Conservation (phyloP, 2,797 vertebrate genomes). For the Sebastes trivittatus region DNA sequence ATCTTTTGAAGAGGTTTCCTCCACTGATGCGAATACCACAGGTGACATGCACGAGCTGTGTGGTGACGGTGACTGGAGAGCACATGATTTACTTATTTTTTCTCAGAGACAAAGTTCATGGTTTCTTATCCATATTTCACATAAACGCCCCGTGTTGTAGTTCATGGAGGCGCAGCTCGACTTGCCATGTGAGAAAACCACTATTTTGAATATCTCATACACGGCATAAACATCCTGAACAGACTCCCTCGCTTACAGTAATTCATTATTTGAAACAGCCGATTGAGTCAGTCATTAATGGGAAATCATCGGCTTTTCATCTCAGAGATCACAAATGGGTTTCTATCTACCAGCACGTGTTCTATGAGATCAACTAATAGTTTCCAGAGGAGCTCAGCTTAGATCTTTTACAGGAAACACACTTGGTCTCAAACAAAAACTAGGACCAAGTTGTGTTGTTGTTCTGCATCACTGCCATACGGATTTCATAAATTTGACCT, state of each 20-base stretch:
- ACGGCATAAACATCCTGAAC: slow-evolving; percentile 15
- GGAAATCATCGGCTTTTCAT: slow-evolving; percentile 50
- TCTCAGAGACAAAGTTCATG: neutral
- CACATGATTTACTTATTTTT: slow-evolving; percentile 43
- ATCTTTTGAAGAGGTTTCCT: slow-evolving; percentile 55
- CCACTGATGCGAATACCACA: slow-evolving; percentile 2
- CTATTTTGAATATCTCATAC: slow-evolving; percentile 50
- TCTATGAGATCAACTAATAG: slow-evolving; percentile 16
- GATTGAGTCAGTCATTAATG: slow-evolving; percentile 54
- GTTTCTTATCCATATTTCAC: slow-evolving; percentile 31
- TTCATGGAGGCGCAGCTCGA: neutral
- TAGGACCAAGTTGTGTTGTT: neutral
- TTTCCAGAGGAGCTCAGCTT: slow-evolving; percentile 43
- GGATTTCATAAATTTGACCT: neutral
- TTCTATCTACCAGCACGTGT: neutral
- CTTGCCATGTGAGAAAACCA: slow-evolving; percentile 29
- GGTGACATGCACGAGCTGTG: slow-evolving; percentile 34
- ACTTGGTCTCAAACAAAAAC: neutral
- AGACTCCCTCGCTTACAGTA: slow-evolving; percentile 55
- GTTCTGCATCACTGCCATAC: neutral
- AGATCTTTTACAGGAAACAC: slow-evolving; percentile 33
- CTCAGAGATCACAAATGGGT: slow-evolving; percentile 16
- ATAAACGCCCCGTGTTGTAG: slow-evolving; percentile 30
- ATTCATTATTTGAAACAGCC: slow-evolving; percentile 47
- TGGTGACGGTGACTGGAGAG: slow-evolving; percentile 35